These are phyloP conservation scores for Nothoprocta pentlandii DNA, from an alignment of 2,113 vertebrate species.

Conservation along the genomic window DNA sequence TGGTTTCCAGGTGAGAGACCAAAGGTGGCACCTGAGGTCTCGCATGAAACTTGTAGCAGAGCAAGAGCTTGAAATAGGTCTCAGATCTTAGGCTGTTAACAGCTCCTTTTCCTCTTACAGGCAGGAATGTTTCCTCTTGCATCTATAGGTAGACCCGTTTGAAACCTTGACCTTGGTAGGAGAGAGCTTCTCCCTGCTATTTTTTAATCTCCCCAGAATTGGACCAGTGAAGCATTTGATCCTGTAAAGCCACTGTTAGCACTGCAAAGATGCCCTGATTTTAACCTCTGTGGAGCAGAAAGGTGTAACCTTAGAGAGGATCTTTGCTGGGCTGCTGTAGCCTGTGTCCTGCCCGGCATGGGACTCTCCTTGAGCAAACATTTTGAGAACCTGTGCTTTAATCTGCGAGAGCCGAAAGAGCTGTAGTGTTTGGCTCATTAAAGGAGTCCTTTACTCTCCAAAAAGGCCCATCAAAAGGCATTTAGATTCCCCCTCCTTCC, in stretches of 20 bases:
- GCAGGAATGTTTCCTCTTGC: background rate
- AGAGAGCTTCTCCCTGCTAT: background rate
- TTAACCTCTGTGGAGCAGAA: background rate
- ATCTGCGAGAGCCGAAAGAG: background rate
- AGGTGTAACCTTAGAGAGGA: background rate
- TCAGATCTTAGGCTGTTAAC: background rate
- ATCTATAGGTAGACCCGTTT: background rate
- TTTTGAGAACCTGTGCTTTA: conserved; percentile 17
- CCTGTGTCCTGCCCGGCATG: background rate
- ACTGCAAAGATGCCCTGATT: background rate
- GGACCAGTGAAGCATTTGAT: background rate
- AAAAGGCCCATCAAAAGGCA: background rate
- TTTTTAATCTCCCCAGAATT: background rate
- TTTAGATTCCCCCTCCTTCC: conserved; percentile 2
- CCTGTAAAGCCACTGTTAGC: background rate
- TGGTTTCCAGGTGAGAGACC: background rate
- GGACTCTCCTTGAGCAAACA: conserved; percentile 40
- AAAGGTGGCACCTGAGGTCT: background rate
- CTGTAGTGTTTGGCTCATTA: conserved; percentile 2
- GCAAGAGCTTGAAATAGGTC: background rate
- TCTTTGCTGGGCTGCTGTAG: background rate
- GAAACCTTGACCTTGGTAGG: background rate
- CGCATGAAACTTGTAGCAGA: background rate
- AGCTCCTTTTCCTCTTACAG: background rate
- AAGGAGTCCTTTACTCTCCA: conserved; percentile 21